Base-by-base conservation (phyloP, 2,888 invertebrate genomes). In the Sycophila texana region DNA sequence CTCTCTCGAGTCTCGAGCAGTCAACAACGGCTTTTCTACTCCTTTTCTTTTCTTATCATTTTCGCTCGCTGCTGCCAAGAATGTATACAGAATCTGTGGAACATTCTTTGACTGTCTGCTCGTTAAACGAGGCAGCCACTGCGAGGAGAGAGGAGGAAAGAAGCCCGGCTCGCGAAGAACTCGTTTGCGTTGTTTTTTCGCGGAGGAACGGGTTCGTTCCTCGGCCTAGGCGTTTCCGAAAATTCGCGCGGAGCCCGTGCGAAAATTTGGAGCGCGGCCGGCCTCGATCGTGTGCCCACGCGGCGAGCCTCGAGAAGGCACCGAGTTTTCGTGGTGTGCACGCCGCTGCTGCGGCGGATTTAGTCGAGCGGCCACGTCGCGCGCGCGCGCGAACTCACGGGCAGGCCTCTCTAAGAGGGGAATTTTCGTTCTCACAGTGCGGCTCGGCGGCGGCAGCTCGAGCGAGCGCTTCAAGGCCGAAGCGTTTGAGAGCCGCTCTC, bases 401-500 rank as follows among this genome's bases (percentile, higher is more conserved):
- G 13, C 58, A 22, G 30, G 49, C 53, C n/a, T 49, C 77, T 73
- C 60, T 70, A 65, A 75, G 74, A 76, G 76, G 72, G 74, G 77
- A 73, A 77, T 81, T 81, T 81, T 81, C 79, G 81, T 79, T 81
- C 77, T 79, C 81, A 81, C 81, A 81, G 63, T 18, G 63, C 63
- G 18, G 63, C 61, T n/a, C 39, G 39, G 39, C 39, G 65, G 72
- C 30, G 39, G 20, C 60, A 18, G 61, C 18, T 18, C 14, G 39
- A 49, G 22, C 67, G 75, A 57, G 22, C 22, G 47, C 57, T 57
- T 80, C 82, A 82, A 82, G 82, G 82, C 80, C 82, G 78, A 82
- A 82, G 80, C 82, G 78, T 82, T 82, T 82, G 82, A 80, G 82
- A 75, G 77, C 30, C 65, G 74, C 67, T 18, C 39, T 73, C 71